Conservation (phyloP, 2,888 invertebrate species). For the Drosophila differens region DNA sequence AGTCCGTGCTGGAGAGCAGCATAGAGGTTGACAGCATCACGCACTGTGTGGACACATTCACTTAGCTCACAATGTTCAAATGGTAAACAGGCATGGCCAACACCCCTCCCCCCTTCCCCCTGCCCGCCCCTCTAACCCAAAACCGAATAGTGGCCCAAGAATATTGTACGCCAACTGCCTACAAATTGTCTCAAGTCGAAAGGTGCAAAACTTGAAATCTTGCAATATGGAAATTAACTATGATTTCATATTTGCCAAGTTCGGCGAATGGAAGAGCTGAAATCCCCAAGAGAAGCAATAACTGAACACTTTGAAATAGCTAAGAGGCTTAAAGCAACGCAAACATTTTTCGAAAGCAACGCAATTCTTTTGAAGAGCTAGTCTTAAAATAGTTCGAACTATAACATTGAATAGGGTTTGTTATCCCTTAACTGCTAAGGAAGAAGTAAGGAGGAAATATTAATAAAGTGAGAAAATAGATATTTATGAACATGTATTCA, state of each 20-base stretch:
- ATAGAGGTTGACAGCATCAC: slow-evolving; percentile 7
- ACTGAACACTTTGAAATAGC: slow-evolving; percentile 7
- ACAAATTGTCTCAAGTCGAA: slow-evolving; percentile 37
- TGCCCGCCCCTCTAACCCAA: neutral
- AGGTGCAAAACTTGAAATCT: neutral
- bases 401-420: no score
- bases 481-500: neutral
- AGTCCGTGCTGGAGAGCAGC: neutral
- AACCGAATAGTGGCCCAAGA: slow-evolving; percentile 35
- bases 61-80: slow-evolving; percentile 59
- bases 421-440: neutral
- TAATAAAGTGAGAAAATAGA: neutral
- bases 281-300: slow-evolving; percentile 5
- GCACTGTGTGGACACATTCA: slow-evolving; percentile 57
- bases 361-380: neutral
- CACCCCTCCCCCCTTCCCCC: neutral
- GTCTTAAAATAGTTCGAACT: neutral
- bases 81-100: slow-evolving; percentile 42
- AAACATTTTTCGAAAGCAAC: neutral
- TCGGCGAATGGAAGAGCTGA: slow-evolving; percentile 4
- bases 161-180: slow-evolving; percentile 49
- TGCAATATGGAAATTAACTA: slow-evolving; percentile 70
- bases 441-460: neutral
- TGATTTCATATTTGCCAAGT: slow-evolving; percentile 69
- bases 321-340: neutral